Evolutionary conservation across 2,888 invertebrate genomes (phyloP), one percentile per base, ranked within the genome.

Genomic region (Lacanobia oleracea): DNA sequence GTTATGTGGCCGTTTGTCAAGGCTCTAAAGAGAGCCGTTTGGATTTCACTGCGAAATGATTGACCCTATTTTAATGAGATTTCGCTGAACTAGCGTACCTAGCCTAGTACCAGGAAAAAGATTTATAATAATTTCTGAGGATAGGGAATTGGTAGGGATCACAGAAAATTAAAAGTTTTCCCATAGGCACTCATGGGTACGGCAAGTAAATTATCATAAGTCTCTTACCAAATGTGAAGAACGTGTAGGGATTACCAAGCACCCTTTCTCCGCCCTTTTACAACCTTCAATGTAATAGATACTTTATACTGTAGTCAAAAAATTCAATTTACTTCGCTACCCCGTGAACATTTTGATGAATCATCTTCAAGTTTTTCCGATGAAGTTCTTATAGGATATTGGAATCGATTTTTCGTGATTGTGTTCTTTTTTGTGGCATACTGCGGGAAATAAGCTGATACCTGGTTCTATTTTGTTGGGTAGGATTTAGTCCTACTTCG

Each of bases 261-360:
- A 51, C 48, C 50, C 43, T 72, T 48, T 16, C 51, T 10, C 14
- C n/a, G 33, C 50, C 64, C 60, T 71, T 77, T 61, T 60, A 50
- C 56, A 51, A 56, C 51, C 68, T 33, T 69, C 61, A 23, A 54
- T 40, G 51, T 74, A 75, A 83, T 74, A 77, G 57, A 78, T 71
- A 83, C 77, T 74, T 79, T 50, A 78, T 71, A 83, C 77, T 74
- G 77, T 37, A 64, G 65, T 40, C 27, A 72, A 77, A 66, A 75
- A 83, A 86, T 81, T 77, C 79, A 81, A 84, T 83, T 81, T 84
- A 73, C 81, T 23, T 3, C 59, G 64, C 18, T 33, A 51, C 50
- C 48, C 57, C 33, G 68, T 59, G 77, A 78, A 60, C 54, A 65
- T 85, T 84, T 83, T 83, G 85, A 84, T 81, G 83, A 83, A 77